Percentiles rank a stretch among this genome's conserved stretches.
These are phyloP conservation scores for Ophraella communa DNA, from an alignment of 2,888 invertebrate genomes.

Conservation along the genomic window DNA sequence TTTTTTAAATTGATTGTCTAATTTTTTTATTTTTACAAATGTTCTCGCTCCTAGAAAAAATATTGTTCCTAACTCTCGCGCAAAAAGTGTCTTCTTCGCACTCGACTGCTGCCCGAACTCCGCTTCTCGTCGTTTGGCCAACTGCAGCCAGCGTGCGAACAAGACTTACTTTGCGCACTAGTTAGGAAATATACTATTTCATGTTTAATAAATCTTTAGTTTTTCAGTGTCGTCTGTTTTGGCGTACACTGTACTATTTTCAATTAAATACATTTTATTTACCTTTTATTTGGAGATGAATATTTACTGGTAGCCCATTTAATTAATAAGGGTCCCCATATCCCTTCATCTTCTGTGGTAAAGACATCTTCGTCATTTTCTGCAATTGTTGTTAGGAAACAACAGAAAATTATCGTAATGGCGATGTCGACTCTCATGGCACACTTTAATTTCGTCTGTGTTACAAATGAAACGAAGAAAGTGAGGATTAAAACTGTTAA, in stretches of 20 bases:
- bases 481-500: constrained; percentile 22
- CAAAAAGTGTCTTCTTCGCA: too few species aligned
- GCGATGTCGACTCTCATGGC: constrained; percentile 37
- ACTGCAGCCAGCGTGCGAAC: too few species aligned
- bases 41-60: too few species aligned
- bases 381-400: constrained; percentile 28
- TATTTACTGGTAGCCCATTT: constrained; percentile 63
- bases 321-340: constrained; percentile 70
- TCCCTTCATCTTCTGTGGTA: constrained; percentile 56
- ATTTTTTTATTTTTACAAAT: too few species aligned
- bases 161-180: too few species aligned
- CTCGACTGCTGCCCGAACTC: too few species aligned
- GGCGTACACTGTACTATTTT: neutral
- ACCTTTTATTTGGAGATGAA: constrained; percentile 51
- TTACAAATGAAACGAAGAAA: constrained; percentile 36
- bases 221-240: too few species aligned
- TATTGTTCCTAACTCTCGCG: too few species aligned
- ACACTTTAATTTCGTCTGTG: constrained; percentile 33
- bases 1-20: too few species aligned
- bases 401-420: constrained; percentile 21
- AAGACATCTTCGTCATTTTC: constrained; percentile 40
- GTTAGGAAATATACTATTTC: too few species aligned
- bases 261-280: constrained; percentile 7
- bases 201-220: too few species aligned
- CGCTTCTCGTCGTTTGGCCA: too few species aligned